Base-by-base conservation (phyloP, 2,797 vertebrate genomes). In the Silurus aristotelis region DNA sequence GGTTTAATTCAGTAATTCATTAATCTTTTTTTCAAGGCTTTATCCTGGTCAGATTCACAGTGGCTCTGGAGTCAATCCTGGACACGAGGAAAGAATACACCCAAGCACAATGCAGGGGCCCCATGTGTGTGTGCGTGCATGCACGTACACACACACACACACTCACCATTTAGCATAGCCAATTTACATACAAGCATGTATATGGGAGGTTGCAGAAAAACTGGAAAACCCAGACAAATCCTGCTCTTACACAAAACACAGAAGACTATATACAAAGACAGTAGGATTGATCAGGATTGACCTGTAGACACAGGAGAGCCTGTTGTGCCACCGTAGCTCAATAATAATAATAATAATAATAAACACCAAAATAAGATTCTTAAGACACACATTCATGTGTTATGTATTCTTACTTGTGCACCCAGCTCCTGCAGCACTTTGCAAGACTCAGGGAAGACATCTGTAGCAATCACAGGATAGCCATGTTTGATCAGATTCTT, bases 401-500 rank as follows among this genome's bases (percentile, higher is more conserved):
- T 5, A 48, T n/a, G 67, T 46, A 48, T 64, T 17, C 84, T 80
- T 94, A 99, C 98, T 97, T 99, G 97, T 89, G 98, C 97, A 80
- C 97, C 98, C 82, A 96, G 92, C 84, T 98, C 97, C 92, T 96
- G 96, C 87, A 99, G 90, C 89, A 99, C 98, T 92, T 98, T 99
- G 92, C 98, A 99, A 38, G 97, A 96, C 92, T 99, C 98, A 60
- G 98, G 98, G 92, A 99, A 99, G 22, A 99, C 95, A 90, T 99
- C 98, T 22, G 96, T 96, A 52, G 97, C 96, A 89, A 99, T 94
- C 87, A 99, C 94, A 19, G 98, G 98, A 90, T 99, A 99, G 88
- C 98, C 98, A 13, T 99, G 95, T 90, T 99, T 98, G 91, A 99
- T 90, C 89, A 99, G 94, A 90, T 99, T 99, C 94, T 97, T 98